Evolutionary conservation across 2,888 invertebrate species (phyloP).

Genomic region (Luperina nickerlii): DNA sequence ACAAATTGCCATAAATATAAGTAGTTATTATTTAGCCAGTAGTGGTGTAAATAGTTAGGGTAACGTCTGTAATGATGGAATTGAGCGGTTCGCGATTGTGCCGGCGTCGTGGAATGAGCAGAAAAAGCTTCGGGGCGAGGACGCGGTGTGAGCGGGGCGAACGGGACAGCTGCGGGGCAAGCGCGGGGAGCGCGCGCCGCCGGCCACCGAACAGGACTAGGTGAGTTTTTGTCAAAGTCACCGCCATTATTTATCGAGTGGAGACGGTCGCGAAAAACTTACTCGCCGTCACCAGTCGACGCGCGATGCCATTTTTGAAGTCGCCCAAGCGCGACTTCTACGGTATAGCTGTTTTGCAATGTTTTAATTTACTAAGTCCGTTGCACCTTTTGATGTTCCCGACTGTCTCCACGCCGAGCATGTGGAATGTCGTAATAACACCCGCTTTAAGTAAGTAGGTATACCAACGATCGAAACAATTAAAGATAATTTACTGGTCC

Average conservation of each 20-base stretch:
- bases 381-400: constrained; percentile 82
- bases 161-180: constrained; percentile 67
- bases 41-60: constrained; percentile 89
- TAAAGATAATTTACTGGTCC: constrained; percentile 61
- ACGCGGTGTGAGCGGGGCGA: constrained; percentile 59
- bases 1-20: constrained; percentile 91
- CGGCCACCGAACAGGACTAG: constrained; percentile 89
- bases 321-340: constrained; percentile 84
- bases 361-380: constrained; percentile 86
- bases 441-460: constrained; percentile 27
- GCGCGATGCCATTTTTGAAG: constrained; percentile 88
- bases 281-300: constrained; percentile 84
- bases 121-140: constrained; percentile 81
- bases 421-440: constrained; percentile 71
- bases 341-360: constrained; percentile 86
- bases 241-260: constrained; percentile 90
- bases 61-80: constrained; percentile 82
- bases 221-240: constrained; percentile 90
- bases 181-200: constrained; percentile 83
- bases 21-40: constrained; percentile 89
- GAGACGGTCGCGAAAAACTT: constrained; percentile 90
- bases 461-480: constrained; percentile 62
- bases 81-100: constrained; percentile 85
- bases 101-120: constrained; percentile 87
- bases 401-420: constrained; percentile 80